phyloP scores from a whole-genome alignment of 1,140 invertebrate genomes.

The Cataglyphis hispanica region DNA sequence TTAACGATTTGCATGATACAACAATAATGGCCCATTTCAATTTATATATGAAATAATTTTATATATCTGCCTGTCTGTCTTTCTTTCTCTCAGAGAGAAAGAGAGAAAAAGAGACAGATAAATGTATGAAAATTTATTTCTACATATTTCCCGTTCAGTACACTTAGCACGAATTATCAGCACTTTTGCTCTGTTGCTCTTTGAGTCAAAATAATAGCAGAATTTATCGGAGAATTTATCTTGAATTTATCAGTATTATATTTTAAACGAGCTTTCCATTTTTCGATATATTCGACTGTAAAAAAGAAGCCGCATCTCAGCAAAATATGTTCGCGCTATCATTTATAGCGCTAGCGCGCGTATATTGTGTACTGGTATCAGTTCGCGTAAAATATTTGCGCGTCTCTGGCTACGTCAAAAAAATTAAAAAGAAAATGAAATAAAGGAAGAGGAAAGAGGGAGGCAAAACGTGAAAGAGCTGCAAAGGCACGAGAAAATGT shows the following conservation, averaged over 20 bases:
- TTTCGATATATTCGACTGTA: constrained; percentile 52
- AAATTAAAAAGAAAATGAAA: not conserved
- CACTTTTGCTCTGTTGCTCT: not conserved
- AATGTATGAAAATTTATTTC: too few relatives aligned
- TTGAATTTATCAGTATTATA: constrained; percentile 29
- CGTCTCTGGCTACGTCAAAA: constrained; percentile 56
- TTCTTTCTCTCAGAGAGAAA: not conserved
- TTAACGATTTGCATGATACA: constrained; percentile 28
- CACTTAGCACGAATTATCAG: not conserved
- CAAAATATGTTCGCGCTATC: constrained; percentile 69
- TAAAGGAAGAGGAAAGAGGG: not conserved
- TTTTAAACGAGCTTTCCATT: constrained; percentile 51
- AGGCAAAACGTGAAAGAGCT: constrained; percentile 16
- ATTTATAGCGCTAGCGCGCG: constrained; percentile 53
- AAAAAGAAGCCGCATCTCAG: constrained; percentile 59
- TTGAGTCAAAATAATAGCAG: not conserved
- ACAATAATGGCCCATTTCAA: constrained; percentile 18
- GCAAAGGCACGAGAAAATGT: constrained; percentile 64
- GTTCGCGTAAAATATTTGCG: constrained; percentile 66
- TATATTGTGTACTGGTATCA: constrained; percentile 57
- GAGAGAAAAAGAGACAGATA: too few relatives aligned
- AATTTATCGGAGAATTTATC: constrained; percentile 30
- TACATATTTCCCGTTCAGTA: not conserved
- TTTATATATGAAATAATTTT: constrained; percentile 25
- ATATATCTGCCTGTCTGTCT: not conserved